A percentile compares a stretch with the other conserved stretches of the same genome.
Evolutionary conservation across 2,113 vertebrate genomes (phyloP).

Genomic region (Gadus macrocephalus): DNA sequence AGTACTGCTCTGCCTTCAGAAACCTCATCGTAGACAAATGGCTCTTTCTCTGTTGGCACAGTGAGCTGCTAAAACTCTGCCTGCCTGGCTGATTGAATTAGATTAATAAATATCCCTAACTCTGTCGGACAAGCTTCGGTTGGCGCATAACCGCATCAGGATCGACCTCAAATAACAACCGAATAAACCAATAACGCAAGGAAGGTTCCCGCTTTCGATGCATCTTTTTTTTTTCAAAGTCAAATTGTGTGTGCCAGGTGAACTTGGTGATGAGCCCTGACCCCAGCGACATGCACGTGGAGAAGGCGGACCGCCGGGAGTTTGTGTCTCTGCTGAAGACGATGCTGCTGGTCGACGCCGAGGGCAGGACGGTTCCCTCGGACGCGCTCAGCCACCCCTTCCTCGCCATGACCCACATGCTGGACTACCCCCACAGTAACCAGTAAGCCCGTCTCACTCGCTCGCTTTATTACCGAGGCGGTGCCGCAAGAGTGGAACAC

Average conservation of each 20-base stretch:
- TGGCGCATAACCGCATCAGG: too few relatives aligned
- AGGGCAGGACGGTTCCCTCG: constrained; percentile 85
- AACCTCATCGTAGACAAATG: too few relatives aligned
- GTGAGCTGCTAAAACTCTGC: too few relatives aligned
- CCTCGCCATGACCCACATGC: constrained; percentile 96
- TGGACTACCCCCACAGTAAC: constrained; percentile 94
- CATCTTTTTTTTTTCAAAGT: too few relatives aligned
- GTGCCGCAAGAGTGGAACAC: too few relatives aligned
- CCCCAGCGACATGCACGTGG: constrained; percentile 87
- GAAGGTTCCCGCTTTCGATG: too few relatives aligned
- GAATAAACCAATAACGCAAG: too few relatives aligned
- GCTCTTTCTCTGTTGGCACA: too few relatives aligned
- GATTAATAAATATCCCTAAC: too few relatives aligned
- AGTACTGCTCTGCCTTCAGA: constrained; percentile 55
- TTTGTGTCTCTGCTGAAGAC: constrained; percentile 94
- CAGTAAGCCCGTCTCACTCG: constrained; percentile 76
- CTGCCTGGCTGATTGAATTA: too few relatives aligned
- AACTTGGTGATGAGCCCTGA: constrained; percentile 94
- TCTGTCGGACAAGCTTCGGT: too few relatives aligned
- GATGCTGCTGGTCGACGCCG: constrained; percentile 93
- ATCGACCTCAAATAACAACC: too few relatives aligned
- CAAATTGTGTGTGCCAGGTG: constrained; percentile 73
- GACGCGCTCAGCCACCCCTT: constrained; percentile 91
- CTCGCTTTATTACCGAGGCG: background rate
- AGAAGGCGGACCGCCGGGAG: constrained; percentile 93